Evolutionary conservation across 2,888 invertebrate species (phyloP).

Genomic region (Copidosoma aretas): DNA sequence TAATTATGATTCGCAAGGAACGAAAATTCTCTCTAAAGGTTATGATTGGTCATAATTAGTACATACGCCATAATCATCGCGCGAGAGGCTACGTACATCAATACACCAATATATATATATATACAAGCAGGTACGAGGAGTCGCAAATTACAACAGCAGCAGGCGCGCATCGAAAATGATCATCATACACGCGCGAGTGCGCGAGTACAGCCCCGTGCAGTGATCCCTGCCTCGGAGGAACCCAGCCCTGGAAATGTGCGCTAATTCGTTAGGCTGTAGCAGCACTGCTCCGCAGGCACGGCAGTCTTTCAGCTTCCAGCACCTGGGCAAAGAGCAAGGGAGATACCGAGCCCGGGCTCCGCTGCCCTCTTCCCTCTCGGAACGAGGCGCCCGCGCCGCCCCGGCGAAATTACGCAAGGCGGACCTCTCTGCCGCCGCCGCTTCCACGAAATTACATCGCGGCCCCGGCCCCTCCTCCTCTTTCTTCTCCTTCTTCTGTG

Average conservation of each 20-base stretch:
- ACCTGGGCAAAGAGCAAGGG: neutral
- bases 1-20: no score
- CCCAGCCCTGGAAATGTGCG: neutral
- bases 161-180: no score
- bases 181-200: no score
- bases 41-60: no score
- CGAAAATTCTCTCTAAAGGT: no score
- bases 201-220: no score
- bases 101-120: no score
- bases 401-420: neutral
- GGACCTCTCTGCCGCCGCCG: neutral
- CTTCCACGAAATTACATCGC: neutral
- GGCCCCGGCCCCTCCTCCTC: neutral
- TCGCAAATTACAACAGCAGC: no score
- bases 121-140: no score
- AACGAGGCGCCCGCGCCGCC: neutral
- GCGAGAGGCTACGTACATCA: no score
- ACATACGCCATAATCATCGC: no score
- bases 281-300: neutral
- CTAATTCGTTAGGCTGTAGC: neutral
- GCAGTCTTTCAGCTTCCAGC: neutral
- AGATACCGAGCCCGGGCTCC: neutral
- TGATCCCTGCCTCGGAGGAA: neutral
- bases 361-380: no score
- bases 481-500: neutral